These are phyloP conservation scores for Adelosebastes latens DNA, from an alignment of 2,797 vertebrate species.

Conservation along the genomic window DNA sequence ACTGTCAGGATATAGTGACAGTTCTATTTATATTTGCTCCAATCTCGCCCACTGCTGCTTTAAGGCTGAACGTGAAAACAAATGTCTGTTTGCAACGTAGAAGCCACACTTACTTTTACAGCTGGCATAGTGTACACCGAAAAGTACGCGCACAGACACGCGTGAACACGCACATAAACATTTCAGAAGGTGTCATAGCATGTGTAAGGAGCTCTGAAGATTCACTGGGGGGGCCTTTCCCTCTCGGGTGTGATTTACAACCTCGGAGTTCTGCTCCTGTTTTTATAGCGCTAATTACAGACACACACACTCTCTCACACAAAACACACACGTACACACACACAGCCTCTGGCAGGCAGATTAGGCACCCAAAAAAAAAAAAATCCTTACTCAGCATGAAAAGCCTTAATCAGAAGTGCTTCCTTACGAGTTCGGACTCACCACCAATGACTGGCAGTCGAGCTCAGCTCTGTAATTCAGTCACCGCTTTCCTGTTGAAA, in stretches of 20 bases:
- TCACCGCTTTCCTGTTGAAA: slow-evolving; percentile 7
- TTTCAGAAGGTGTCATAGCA: slow-evolving; percentile 28
- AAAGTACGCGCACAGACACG: neutral
- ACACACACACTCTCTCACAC: slow-evolving; percentile 35
- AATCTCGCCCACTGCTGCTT: too few relatives aligned
- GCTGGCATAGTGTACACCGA: neutral
- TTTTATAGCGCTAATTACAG: slow-evolving; percentile 72
- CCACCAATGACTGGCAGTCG: slow-evolving; percentile 26
- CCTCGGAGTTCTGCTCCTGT: slow-evolving; percentile 47
- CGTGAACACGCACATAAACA: slow-evolving; percentile 16
- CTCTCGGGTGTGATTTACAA: slow-evolving; percentile 69
- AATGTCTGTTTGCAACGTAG: neutral
- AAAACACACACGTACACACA: neutral
- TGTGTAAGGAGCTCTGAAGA: slow-evolving; percentile 36
- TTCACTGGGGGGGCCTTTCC: slow-evolving; percentile 47
- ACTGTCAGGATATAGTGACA: too few relatives aligned
- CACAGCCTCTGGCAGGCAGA: slow-evolving; percentile 49
- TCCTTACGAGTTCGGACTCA: slow-evolving; percentile 40
- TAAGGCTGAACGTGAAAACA: neutral
- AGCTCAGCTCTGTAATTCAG: slow-evolving; percentile 29
- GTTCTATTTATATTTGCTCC: too few relatives aligned
- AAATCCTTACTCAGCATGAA: slow-evolving; percentile 66
- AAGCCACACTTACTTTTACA: neutral
- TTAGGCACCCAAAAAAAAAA: slow-evolving; percentile 16
- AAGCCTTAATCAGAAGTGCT: slow-evolving; percentile 34